Evolutionary conservation across 2,113 vertebrate species (phyloP).

Genomic region (Peromyscus maniculatus): DNA sequence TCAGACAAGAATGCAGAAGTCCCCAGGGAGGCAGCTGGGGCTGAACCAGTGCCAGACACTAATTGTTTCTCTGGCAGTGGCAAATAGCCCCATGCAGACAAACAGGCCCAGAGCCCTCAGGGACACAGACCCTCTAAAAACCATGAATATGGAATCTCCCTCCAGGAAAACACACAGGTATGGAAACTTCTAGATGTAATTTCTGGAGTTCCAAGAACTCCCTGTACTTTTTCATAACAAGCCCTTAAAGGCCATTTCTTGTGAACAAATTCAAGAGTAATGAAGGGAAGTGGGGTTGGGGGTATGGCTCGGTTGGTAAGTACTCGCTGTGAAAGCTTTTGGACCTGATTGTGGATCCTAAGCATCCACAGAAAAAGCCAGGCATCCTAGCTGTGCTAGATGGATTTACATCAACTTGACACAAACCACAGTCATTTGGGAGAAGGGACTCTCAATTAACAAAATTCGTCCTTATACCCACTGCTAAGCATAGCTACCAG

Average conservation of each 20-base stretch:
- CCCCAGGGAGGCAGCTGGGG: not conserved
- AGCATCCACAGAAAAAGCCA: not conserved
- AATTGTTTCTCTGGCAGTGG: not conserved
- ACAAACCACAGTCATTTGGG: not conserved
- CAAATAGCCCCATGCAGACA: not conserved
- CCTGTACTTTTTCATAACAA: not conserved
- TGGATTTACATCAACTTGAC: no score
- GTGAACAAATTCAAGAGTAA: not conserved
- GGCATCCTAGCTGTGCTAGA: not conserved
- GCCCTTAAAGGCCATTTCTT: not conserved
- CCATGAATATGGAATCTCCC: rapidly evolving
- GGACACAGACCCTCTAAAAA: not conserved
- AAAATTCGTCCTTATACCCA: no score
- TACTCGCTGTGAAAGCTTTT: not conserved
- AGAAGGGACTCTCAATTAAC: not conserved
- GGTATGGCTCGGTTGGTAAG: no score
- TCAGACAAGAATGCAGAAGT: not conserved
- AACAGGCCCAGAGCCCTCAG: no score
- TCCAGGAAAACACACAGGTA: not conserved
- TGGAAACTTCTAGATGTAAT: not conserved
- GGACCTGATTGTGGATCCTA: not conserved
- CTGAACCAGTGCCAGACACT: not conserved
- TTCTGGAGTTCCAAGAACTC: not conserved
- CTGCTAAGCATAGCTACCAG: not conserved
- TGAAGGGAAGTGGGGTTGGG: not conserved